Percentiles rank a stretch among this genome's conserved stretches.
These are phyloP conservation scores for Lucilia cuprina DNA, from an alignment of 1,140 invertebrate species.

Conservation along the genomic window DNA sequence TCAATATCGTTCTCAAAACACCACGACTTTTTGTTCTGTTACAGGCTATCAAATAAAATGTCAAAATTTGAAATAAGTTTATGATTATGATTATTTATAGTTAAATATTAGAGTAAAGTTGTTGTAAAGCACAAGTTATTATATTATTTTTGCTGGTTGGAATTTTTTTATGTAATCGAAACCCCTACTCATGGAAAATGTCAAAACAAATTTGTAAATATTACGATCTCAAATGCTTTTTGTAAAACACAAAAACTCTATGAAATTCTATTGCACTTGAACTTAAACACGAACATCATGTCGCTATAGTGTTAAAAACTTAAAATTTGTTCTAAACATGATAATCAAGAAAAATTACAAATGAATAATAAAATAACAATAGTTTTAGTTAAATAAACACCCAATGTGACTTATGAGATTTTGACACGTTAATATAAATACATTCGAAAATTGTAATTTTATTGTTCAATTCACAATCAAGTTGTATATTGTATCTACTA, in stretches of 20 bases:
- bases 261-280: neutral
- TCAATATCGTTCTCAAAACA: no score
- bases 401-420: neutral
- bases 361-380: neutral
- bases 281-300: neutral
- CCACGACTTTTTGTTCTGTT: no score
- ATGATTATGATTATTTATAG: no score
- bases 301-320: neutral
- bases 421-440: neutral
- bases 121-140: no score
- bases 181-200: neutral
- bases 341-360: neutral
- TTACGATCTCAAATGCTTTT: neutral
- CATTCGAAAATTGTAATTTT: no score
- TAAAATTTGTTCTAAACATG: neutral
- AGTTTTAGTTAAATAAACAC: neutral
- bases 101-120: no score
- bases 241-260: neutral
- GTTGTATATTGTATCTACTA: no score
- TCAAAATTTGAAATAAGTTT: no score
- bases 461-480: no score
- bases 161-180: no score
- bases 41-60: no score
- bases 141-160: no score
- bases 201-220: neutral